Conservation (phyloP, 2,888 invertebrate species). For the Siphonodentalium dalli region DNA sequence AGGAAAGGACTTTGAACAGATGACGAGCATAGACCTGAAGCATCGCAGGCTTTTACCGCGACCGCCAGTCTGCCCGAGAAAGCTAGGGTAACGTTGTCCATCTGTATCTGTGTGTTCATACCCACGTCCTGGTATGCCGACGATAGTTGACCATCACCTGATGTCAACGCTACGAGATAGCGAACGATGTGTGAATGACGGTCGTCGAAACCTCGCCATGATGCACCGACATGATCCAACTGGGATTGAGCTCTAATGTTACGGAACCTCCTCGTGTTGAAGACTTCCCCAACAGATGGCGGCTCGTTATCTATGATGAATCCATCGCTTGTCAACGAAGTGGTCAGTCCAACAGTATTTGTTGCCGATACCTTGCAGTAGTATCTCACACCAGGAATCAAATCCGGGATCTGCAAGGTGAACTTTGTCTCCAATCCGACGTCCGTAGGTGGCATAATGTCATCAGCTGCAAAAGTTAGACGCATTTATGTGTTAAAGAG, state of each 20-base stretch:
- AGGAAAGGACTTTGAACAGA: too few species aligned
- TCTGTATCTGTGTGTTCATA: slow-evolving; percentile 10
- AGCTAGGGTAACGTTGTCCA: neutral
- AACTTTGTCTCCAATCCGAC: slow-evolving; percentile 12
- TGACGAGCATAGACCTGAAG: slow-evolving; percentile 32
- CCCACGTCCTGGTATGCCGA: slow-evolving; percentile 18
- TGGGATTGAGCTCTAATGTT: slow-evolving; percentile 25
- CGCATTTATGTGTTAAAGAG: neutral
- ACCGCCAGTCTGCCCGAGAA: slow-evolving; percentile 14
- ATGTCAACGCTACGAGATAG: slow-evolving; percentile 20
- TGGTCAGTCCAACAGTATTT: slow-evolving; percentile 27
- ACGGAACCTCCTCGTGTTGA: slow-evolving; percentile 25
- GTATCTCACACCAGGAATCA: slow-evolving; percentile 30
- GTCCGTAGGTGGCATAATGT: slow-evolving; percentile 5
- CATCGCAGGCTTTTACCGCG: slow-evolving; percentile 30
- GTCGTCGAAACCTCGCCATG: slow-evolving; percentile 38
- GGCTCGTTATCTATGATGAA: slow-evolving; percentile 29
- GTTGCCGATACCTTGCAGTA: slow-evolving; percentile 28
- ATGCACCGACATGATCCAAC: slow-evolving; percentile 14
- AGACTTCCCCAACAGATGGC: slow-evolving; percentile 34
- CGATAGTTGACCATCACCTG: too few species aligned
- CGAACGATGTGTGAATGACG: slow-evolving; percentile 21
- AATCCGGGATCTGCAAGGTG: slow-evolving; percentile 1
- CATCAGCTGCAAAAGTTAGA: slow-evolving; percentile 17
- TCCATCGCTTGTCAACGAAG: slow-evolving; percentile 27